Base-by-base conservation (phyloP, 2,113 vertebrate species). In the Indicator indicator region DNA sequence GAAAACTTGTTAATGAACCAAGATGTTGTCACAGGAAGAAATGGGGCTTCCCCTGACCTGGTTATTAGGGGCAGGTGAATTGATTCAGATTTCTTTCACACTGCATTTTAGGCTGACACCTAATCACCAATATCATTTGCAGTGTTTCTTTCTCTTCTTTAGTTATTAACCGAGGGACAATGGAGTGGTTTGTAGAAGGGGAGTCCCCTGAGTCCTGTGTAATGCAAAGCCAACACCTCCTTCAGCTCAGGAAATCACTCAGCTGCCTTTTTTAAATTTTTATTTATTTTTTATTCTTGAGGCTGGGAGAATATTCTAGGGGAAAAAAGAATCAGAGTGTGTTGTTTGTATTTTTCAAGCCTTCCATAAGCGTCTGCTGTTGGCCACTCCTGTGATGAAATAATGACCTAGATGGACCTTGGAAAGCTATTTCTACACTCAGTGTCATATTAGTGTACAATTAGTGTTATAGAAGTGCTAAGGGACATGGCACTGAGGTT, bases 201-300 rank as follows among this genome's bases (percentile, higher is more conserved):
- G 33, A 77, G 33, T 71, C 88, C 72, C 83, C 32, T 0, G 28
- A 74, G 90, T 33, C 46, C 42, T 15, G 33, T 90, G 88, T 59
- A 63, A 73, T 68, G 32, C 83, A 71, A 81, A 83, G 79, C 71
- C 16, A 93, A 38, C 92, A 94, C 83, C 90, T 95, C 79, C 87
- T 93, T 50, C 80, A 88, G 88, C 80, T 86, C 86, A 92, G 96
- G 96, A 96, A 93, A 80, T 93, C 92, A 72, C 86, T 24, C 17
- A 55, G 58, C 71, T 89, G 44, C 28, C 1, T 42, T 65, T 42
- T 48, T 62, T 13, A 13, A 52, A 24, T 11, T 26, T 23, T 52
- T 26, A 52, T 24, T 23, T 52, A 52, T 52, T 52, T 21, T 50
- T 50, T 50, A 50, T 50, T 83, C 28, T 33, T 38, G 30, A 54